Evolutionary conservation across 2,888 invertebrate genomes (phyloP), one percentile per base, ranked within the genome.

Genomic region (Aricia artaxerxes): DNA sequence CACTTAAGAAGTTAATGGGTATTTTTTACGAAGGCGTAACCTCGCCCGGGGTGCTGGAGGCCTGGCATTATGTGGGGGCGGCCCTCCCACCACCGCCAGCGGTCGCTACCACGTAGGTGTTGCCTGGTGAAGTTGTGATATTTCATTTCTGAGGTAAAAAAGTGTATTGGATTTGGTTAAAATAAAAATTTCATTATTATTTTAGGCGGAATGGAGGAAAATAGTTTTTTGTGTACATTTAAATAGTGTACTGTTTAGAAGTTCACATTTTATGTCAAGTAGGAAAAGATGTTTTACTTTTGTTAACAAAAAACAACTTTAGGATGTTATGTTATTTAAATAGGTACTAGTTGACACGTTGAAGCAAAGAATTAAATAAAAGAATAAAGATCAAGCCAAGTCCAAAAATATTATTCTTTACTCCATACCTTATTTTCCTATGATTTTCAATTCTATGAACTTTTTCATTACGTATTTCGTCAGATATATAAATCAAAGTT

Each of bases 21-120:
- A 79, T 78, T 78, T 80, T 78, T 79, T 80, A 78, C 78, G 81
- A 81, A 83, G 84, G 84, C 85, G 86, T 85, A 82, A 85, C 84
- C 85, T 80, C 79, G 83, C 86, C 83, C 80, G 80, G 85, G 86
- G 84, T 79, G 83, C 82, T 83, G 81, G 79, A 78, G 79, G 78
- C 60, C 83, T 77, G 82, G 82, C 82, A 86, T 86, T 86, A 87
- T 83, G 83, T 84, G 85, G 86, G 80, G 86, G 86, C 85, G 79
- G 64, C 80, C 83, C 86, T 84, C 86, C 86, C 85, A 85, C 82
- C 83, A 83, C 85, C 85, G 80, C 84, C 81, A 84, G 85, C 85
- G 78, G 75, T 83, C n/a, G 85, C 85, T 85, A 84, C 85, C 82
- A 82, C 78, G 61, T 24, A 77, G 53, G 77, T 24, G 60, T 76